Evolutionary conservation across 2,888 invertebrate genomes (phyloP), one percentile per base, ranked within the genome.

Genomic region (Odontocolon sp.): DNA sequence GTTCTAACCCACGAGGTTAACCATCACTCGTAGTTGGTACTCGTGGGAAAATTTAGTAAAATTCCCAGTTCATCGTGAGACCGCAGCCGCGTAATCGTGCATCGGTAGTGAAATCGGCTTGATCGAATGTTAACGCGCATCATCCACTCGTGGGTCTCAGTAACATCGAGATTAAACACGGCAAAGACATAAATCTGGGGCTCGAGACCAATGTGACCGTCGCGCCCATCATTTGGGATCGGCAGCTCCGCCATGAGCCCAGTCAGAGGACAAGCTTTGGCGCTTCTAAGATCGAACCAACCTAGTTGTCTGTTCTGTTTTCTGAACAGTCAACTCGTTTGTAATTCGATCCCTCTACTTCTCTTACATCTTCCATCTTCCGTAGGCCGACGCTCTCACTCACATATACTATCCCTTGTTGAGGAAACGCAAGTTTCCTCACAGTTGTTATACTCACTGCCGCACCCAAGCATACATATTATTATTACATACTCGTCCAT

Each of bases 361-460:
- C 78, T 81, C 81, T 83, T 82, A 83, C 85, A 84, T 82, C 81
- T 82, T 83, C 82, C 87, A 83, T 81, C 79, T 79, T 77, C 82
- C 79, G 66, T 66, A 78, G 79, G 80, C 81, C 75, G 81, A 82
- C 76, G 77, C 79, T 85, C 80, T 84, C 80, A 82, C 77, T 83
- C 76, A 77, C 81, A 79, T 78, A 71, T 72, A 76, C 83, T 82
- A 78, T 80, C 81, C 81, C 79, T 79, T 76, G 80, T 78, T 80
- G 81, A 76, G 75, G 57, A 80, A 69, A 56, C 78, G 71, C 78
- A 26, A 76, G 69, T 74, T 78, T 80, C 80, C 86, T 85, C 87
- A 84, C 87, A 85, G 88, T 89, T 89, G 88, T 90, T 89, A 87
- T 88, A 89, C 87, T 88, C 87, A 89, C 88, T 87, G 88, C 87